These are phyloP conservation scores for Ectropis crepuscularia DNA, from an alignment of 2,888 invertebrate species.

Conservation along the genomic window DNA sequence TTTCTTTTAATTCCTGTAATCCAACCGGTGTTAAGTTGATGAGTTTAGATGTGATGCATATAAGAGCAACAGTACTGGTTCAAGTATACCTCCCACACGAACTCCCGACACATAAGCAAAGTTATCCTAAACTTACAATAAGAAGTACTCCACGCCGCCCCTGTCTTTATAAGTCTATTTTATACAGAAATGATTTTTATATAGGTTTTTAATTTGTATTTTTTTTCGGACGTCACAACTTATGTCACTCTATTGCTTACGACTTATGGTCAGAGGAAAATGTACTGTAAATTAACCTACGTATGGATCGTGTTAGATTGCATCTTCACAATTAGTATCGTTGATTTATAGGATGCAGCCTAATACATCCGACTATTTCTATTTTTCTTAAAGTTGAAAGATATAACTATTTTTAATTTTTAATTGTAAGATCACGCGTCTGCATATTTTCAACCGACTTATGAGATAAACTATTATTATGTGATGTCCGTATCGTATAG, in stretches of 20 bases:
- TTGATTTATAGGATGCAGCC: slow-evolving; percentile 34
- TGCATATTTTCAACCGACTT: slow-evolving; percentile 29
- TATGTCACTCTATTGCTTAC: slow-evolving; percentile 68
- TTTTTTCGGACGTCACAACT: slow-evolving; percentile 78
- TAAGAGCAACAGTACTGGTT: background rate
- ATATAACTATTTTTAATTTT: slow-evolving; percentile 51
- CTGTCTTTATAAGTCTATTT: slow-evolving; percentile 66
- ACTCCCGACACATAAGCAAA: slow-evolving; percentile 36
- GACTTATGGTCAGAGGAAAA: slow-evolving; percentile 64
- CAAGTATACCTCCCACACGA: slow-evolving; percentile 16
- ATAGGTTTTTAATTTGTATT: slow-evolving; percentile 57
- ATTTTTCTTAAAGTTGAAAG: slow-evolving; percentile 60
- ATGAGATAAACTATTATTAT: slow-evolving; percentile 19
- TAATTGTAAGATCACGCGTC: slow-evolving; percentile 32
- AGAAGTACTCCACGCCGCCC: slow-evolving; percentile 62
- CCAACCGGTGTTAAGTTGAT: background rate
- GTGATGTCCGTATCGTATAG: slow-evolving; percentile 20
- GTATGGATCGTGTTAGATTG: slow-evolving; percentile 52
- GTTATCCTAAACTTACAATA: slow-evolving; percentile 65
- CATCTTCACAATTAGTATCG: slow-evolving; percentile 38
- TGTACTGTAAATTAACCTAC: slow-evolving; percentile 71
- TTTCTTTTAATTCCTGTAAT: background rate
- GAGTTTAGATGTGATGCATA: background rate
- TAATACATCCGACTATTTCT: slow-evolving; percentile 53
- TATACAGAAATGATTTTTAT: slow-evolving; percentile 73